Evolutionary conservation across 2,888 invertebrate genomes (phyloP), one percentile per base, ranked within the genome.

Genomic region (Notocelia uddmanniana): DNA sequence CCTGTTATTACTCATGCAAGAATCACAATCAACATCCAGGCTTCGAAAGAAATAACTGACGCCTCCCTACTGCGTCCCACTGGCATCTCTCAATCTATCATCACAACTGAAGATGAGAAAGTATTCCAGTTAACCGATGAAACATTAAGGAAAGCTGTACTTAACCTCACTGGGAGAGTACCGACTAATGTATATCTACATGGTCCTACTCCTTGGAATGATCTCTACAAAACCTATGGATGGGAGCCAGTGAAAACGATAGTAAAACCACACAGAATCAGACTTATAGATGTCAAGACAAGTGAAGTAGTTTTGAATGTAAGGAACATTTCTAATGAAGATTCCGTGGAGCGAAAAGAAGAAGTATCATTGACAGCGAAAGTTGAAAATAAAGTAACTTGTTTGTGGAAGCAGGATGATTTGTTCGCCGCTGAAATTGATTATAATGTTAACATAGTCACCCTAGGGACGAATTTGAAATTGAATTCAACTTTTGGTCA

Each of bases 181-280:
- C 67, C 67, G 1, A 48, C 48, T 9, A 21, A 67, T 48, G 57
- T 48, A 0, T 67, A 19, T 3, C 11, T 67, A 31, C 48, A 18
- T 48, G 45, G 57, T 9, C 57, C 67, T 6, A 67, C 67, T 0
- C 67, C 67, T 0, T 67, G 67, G 67, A 58, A 67, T n/a, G 67
- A 67, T 10, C 15, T 67, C 3, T 67, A 67, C 6, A 34, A 31
- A 34, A 58, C 57, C 1, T 58, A 67, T 8, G 15, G 18, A 5
- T 67, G 67, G 67, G 2, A 48, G 0, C 31, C 37, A 31, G 67
- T 67, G 5, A 21, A 15, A 3, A 67, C 67, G 0, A 13, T 67
- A 0, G n/a, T 48, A 15, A 67, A 58, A 48, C 67, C 67, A 15
- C 10, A n/a, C 1, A 57, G 31, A 21, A n/a, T 48, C 6, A 48